Percentiles rank a stretch among this genome's conserved stretches.
These are phyloP conservation scores for Hypena proboscidalis DNA, from an alignment of 2,888 invertebrate species.

Conservation along the genomic window DNA sequence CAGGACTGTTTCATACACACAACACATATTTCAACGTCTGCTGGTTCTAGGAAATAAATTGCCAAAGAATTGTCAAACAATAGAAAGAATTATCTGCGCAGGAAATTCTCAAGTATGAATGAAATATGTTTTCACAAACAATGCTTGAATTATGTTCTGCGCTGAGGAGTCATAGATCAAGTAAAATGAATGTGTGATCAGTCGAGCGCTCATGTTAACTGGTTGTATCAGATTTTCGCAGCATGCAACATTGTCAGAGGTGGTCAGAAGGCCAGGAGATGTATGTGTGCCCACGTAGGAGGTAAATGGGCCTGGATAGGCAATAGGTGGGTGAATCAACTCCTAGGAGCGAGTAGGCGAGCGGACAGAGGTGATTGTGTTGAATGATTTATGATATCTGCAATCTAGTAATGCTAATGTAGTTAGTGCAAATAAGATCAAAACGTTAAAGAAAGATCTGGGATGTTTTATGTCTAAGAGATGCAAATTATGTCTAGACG, in stretches of 20 bases:
- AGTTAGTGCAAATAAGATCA: constrained; percentile 47
- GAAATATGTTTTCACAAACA: constrained; percentile 38
- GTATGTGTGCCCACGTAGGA: constrained; percentile 50
- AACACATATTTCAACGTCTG: constrained; percentile 22
- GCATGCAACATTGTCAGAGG: constrained; percentile 17
- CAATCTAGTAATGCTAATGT: constrained; percentile 53
- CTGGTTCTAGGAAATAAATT: constrained; percentile 25
- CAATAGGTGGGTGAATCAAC: constrained; percentile 48
- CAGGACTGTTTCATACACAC: constrained; percentile 6
- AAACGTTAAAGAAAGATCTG: constrained; percentile 17
- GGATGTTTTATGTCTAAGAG: constrained; percentile 20
- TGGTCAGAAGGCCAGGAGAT: constrained; percentile 18
- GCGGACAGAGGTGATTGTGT: constrained; percentile 39
- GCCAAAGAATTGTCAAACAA: constrained; percentile 30
- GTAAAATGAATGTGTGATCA: constrained; percentile 31
- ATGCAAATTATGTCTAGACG: too few relatives aligned
- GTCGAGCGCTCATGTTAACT: constrained; percentile 21
- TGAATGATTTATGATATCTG: constrained; percentile 59
- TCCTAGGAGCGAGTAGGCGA: constrained; percentile 53
- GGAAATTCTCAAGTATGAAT: constrained; percentile 39
- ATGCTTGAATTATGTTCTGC: constrained; percentile 32
- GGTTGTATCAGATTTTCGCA: constrained; percentile 32
- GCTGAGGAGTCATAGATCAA: constrained; percentile 26
- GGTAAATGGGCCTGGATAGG: constrained; percentile 54
- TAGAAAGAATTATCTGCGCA: constrained; percentile 41